Conservation (phyloP, 2,888 invertebrate species). For the Pyralis farinalis region DNA sequence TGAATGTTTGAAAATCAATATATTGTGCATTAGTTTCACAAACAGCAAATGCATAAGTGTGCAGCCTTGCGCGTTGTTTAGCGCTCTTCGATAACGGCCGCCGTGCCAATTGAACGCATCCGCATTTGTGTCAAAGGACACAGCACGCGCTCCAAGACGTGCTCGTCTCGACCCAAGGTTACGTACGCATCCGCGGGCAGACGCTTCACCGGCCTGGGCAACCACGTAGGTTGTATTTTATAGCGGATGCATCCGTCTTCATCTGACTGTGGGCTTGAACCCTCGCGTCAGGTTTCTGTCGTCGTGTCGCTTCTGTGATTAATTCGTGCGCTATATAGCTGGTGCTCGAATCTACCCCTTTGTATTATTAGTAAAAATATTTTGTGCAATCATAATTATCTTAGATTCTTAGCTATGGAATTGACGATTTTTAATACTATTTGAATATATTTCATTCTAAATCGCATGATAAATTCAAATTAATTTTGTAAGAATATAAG, state of each 20-base stretch:
- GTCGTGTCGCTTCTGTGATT: too few species aligned
- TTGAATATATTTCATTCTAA: too few species aligned
- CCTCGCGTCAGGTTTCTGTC: not conserved
- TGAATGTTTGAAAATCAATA: too few species aligned
- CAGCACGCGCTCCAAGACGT: slow-evolving; percentile 70
- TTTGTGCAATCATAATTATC: too few species aligned
- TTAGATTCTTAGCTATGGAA: too few species aligned
- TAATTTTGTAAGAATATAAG: too few species aligned
- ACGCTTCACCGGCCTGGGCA: slow-evolving; percentile 31
- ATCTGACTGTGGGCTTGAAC: not conserved
- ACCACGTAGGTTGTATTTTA: slow-evolving; percentile 40
- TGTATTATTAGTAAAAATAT: too few species aligned
- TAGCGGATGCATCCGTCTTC: slow-evolving; percentile 26
- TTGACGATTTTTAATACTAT: too few species aligned
- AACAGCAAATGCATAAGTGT: slow-evolving; percentile 24
- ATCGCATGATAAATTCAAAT: too few species aligned
- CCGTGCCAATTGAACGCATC: slow-evolving; percentile 73
- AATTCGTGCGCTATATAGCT: too few species aligned
- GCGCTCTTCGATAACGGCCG: slow-evolving; percentile 72
- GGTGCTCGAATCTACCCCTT: too few species aligned
- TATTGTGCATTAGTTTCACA: too few species aligned
- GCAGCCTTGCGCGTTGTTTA: slow-evolving; percentile 72
- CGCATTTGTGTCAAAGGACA: slow-evolving; percentile 77
- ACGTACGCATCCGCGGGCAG: slow-evolving; percentile 53
- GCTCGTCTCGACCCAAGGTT: slow-evolving; percentile 70